Evolutionary conservation across 2,888 invertebrate species (phyloP).

Genomic region (Bimastos eiseni): DNA sequence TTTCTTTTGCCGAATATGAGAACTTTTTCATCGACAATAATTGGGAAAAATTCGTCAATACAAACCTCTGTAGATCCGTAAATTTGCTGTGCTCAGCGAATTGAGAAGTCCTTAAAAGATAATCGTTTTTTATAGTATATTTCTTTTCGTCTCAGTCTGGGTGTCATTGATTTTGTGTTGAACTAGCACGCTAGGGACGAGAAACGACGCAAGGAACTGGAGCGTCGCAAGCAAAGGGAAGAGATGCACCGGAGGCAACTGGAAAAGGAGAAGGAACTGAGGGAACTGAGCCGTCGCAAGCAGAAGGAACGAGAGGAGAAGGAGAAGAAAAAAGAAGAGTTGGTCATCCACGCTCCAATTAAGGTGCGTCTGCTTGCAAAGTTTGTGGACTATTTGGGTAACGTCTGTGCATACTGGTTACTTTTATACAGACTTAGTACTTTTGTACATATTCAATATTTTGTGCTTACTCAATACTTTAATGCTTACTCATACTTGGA

Average conservation of each 20-base stretch:
- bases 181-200: slow-evolving; percentile 42
- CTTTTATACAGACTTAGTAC: too few relatives aligned
- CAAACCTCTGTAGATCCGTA: too few relatives aligned
- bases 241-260: slow-evolving; percentile 52
- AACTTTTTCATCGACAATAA: too few relatives aligned
- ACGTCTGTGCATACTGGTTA: background rate
- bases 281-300: slow-evolving; percentile 31
- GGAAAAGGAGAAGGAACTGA: slow-evolving; percentile 38
- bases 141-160: background rate
- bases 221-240: slow-evolving; percentile 49
- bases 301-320: slow-evolving; percentile 21
- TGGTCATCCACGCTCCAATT: background rate
- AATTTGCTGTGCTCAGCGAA: too few relatives aligned
- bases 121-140: background rate
- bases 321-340: slow-evolving; percentile 8
- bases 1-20: too few relatives aligned
- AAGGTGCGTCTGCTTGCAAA: background rate
- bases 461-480: too few relatives aligned
- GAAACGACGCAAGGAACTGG: slow-evolving; percentile 45
- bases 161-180: background rate
- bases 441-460: too few relatives aligned
- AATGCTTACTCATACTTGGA: too few relatives aligned
- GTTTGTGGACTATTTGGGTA: background rate
- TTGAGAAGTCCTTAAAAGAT: background rate
- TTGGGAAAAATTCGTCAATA: too few relatives aligned